Base-by-base conservation (phyloP, 2,113 vertebrate species). In the Talpa occidentalis region DNA sequence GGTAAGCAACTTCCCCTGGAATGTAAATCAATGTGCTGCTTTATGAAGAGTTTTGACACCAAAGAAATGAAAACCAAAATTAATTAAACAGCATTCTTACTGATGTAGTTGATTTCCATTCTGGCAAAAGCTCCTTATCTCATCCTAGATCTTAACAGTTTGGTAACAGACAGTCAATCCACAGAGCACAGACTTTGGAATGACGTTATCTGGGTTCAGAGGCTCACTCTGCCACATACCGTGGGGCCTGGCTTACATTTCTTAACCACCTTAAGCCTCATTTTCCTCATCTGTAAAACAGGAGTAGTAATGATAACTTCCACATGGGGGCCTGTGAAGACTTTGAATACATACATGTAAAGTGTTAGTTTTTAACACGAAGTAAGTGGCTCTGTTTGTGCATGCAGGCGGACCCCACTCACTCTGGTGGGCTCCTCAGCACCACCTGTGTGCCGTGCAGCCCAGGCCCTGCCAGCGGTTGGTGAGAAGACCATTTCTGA, bases 211-310 rank as follows among this genome's bases (percentile, higher is more conserved):
- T 62, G 6, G 30, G 22, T 82, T 91, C 73, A 92, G 0, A 73
- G 81, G 52, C 37, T 69, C n/a, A 40, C 24, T 52, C 5, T 37
- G 76, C 52, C 52, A 32, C 40, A 35, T 77, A 49, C 24, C 62
- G 8, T 52, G n/a, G 74, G 52, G 77, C 14, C 15, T 60, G 42
- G 3, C 26, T 26, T 73, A 35, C 16, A 47, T 80, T 89, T 72
- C 22, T 60, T 59, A 74, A 67, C 52, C 26, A 59, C 37, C 19
- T 78, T 76, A 85, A 82, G 19, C 35, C 21, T 93, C 72, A 79
- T 15, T 80, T 77, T 95, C 56, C 60, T 96, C 74, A 81, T 66
- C 62, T 70, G 30, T 76, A 73, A 90, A 93, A 83, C 26, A 93
- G 79, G 42, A 60, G 80, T 76, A n/a, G 24, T 42, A 47, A 83